phyloP scores from a whole-genome alignment of 1,140 invertebrate genomes.

The Zeugodacus cucurbitae region DNA sequence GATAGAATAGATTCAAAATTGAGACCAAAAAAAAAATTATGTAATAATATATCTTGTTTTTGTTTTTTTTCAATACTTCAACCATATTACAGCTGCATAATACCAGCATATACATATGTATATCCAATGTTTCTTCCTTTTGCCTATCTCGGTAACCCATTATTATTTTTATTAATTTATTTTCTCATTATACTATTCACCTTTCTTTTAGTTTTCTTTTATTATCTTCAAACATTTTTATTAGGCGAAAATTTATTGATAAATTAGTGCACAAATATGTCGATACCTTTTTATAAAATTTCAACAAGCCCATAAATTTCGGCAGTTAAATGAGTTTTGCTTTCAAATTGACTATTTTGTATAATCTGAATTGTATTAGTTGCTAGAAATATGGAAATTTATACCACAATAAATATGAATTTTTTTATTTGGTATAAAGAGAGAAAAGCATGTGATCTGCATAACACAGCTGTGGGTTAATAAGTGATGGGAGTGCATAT shows the following conservation, averaged over 20 bases:
- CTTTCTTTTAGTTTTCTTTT: not conserved
- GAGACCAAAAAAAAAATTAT: too few relatives aligned
- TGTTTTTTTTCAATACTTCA: too few relatives aligned
- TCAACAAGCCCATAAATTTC: not conserved
- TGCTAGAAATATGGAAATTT: not conserved
- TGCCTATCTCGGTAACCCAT: too few relatives aligned
- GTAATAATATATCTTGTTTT: too few relatives aligned
- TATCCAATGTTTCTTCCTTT: too few relatives aligned
- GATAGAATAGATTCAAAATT: too few relatives aligned
- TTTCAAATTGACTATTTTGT: not conserved
- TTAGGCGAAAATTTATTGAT: not conserved
- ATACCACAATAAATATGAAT: not conserved
- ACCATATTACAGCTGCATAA: too few relatives aligned
- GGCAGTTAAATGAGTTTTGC: not conserved
- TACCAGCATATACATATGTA: too few relatives aligned
- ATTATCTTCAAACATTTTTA: not conserved
- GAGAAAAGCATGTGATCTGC: too few relatives aligned
- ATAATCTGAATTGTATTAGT: not conserved
- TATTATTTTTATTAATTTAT: not conserved
- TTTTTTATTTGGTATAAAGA: too few relatives aligned
- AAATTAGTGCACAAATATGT: not conserved
- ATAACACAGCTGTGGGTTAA: too few relatives aligned
- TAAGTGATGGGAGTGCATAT: too few relatives aligned
- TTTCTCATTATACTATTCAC: not conserved
- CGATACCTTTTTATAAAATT: not conserved